Conservation (phyloP, 1,140 invertebrate genomes). For the Panagrolaimus sp. region DNA sequence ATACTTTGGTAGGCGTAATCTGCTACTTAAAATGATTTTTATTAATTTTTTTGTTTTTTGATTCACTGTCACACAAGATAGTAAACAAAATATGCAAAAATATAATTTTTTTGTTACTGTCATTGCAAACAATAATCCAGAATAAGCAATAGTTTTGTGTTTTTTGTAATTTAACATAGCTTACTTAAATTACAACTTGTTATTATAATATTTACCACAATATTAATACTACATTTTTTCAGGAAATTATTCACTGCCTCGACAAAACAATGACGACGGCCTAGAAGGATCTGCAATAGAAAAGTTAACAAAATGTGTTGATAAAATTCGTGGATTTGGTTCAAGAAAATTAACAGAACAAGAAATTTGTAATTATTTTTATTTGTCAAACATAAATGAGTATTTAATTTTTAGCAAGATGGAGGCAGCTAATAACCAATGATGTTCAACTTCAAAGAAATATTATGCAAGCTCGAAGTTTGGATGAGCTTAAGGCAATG, state of each 20-base stretch:
- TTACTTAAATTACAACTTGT: too few species aligned
- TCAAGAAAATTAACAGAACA: conserved; percentile 41
- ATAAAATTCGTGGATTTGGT: conserved; percentile 41
- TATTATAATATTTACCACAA: too few species aligned
- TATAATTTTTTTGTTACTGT: too few species aligned
- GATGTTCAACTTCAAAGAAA: conserved; percentile 30
- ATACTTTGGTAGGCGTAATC: too few species aligned
- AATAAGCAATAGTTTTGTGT: too few species aligned
- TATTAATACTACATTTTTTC: too few species aligned
- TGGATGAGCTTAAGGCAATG: conserved; percentile 39
- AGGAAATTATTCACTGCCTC: conserved; percentile 42
- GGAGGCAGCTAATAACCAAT: conserved; percentile 38
- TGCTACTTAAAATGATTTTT: too few species aligned
- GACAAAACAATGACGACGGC: background rate
- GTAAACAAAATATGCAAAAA: too few species aligned
- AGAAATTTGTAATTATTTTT: conserved; percentile 40
- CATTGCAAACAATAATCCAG: too few species aligned
- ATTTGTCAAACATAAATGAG: background rate
- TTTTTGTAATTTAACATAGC: too few species aligned
- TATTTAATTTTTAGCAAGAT: conserved; percentile 29
- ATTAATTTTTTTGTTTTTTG: too few species aligned
- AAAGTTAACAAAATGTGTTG: conserved; percentile 17
- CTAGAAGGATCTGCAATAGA: conserved; percentile 23
- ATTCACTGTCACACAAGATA: too few species aligned
- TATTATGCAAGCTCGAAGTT: conserved; percentile 21